Conservation (phyloP, 2,888 invertebrate genomes). For the Copidosoma aretas region DNA sequence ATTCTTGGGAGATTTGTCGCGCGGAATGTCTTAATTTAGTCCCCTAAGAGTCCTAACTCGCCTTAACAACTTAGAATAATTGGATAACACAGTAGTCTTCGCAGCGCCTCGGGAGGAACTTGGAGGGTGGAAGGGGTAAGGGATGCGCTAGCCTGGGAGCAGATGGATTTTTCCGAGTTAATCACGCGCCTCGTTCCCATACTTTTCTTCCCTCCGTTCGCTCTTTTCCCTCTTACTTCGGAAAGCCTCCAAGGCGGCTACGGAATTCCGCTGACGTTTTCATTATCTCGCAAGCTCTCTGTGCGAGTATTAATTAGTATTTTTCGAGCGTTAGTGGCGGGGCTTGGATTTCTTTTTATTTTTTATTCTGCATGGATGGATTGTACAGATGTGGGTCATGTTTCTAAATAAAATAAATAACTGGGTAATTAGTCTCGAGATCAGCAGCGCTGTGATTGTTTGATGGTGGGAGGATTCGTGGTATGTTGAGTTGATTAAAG, state of each 20-base stretch:
- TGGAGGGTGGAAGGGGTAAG: constrained; percentile 6
- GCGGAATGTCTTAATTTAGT: constrained; percentile 64
- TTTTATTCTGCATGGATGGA: no score
- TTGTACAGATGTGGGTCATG: no score
- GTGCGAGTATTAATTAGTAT: constrained; percentile 35
- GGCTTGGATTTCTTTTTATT: no score
- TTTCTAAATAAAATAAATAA: no score
- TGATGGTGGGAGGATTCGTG: no score
- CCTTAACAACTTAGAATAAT: constrained; percentile 64
- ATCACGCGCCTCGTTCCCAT: constrained; percentile 30
- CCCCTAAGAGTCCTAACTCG: constrained; percentile 62
- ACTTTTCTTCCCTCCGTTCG: constrained; percentile 38
- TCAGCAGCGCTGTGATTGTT: no score
- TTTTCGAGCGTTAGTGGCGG: neutral
- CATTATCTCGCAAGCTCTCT: constrained; percentile 24
- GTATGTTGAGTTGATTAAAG: no score
- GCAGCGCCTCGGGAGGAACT: neutral
- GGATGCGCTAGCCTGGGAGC: neutral
- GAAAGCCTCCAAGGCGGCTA: neutral
- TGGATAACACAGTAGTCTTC: constrained; percentile 57
- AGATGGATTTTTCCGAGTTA: constrained; percentile 36
- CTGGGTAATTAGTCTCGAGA: no score
- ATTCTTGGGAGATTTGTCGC: constrained; percentile 63
- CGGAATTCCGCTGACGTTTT: constrained; percentile 10
- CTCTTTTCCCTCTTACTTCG: constrained; percentile 1